These are phyloP conservation scores for Onychorhynchus coronatus DNA, from an alignment of 2,113 vertebrate species.

Conservation along the genomic window DNA sequence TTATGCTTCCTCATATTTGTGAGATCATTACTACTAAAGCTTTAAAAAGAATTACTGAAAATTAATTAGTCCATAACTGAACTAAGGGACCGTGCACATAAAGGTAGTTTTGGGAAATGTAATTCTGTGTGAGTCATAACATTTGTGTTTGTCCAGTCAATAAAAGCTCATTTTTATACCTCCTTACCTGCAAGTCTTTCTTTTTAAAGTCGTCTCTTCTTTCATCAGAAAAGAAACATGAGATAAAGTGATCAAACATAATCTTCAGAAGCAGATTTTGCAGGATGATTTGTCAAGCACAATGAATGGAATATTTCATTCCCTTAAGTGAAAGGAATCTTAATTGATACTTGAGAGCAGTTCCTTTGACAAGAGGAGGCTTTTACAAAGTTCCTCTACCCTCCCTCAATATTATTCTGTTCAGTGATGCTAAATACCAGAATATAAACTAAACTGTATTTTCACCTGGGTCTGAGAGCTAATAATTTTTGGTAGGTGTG, in stretches of 20 bases:
- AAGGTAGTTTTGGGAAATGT: not conserved
- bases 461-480: not conserved
- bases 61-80: not conserved
- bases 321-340: not conserved
- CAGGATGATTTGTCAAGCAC: not conserved
- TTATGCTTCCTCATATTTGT: not conserved
- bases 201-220: not conserved
- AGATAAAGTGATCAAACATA: not conserved
- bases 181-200: not conserved
- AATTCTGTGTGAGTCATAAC: not conserved
- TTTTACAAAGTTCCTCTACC: not conserved
- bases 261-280: not conserved
- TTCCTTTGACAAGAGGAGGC: not conserved
- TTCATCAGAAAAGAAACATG: not conserved
- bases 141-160: not conserved
- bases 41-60: not conserved
- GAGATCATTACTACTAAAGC: not conserved
- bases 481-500: not conserved
- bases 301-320: not conserved
- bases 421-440: not conserved
- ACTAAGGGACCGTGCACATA: not conserved
- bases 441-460: not conserved
- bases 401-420: not conserved
- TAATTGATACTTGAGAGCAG: not conserved
- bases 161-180: not conserved